phyloP scores from a whole-genome alignment of 1,140 invertebrate species.

The Panulirus ornatus region DNA sequence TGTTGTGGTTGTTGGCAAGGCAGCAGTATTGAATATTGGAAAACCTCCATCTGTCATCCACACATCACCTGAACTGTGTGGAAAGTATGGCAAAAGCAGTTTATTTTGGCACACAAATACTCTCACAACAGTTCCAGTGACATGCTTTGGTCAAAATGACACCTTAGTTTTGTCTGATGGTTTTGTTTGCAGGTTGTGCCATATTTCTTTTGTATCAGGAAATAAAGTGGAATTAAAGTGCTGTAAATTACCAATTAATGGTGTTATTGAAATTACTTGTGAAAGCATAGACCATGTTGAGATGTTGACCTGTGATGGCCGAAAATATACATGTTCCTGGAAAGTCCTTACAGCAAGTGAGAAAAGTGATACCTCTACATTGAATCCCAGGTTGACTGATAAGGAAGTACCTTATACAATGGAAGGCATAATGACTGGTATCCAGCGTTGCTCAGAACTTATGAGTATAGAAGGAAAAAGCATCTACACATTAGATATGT shows the following conservation, averaged over 20 bases:
- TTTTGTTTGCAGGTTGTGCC: background rate
- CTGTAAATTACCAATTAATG: background rate
- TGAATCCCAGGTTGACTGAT: background rate
- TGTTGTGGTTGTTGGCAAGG: constrained; percentile 8
- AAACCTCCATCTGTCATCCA: background rate
- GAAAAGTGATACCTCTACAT: background rate
- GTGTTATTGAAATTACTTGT: constrained; percentile 16
- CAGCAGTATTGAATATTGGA: constrained; percentile 2
- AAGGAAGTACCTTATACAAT: constrained; percentile 19
- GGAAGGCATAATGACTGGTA: constrained; percentile 8
- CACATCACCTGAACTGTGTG: background rate
- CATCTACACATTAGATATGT: constrained; percentile 5
- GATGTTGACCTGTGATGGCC: constrained; percentile 22
- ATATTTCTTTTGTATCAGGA: background rate
- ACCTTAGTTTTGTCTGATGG: constrained; percentile 29
- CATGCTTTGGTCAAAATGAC: constrained; percentile 23
- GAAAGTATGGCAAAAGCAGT: background rate
- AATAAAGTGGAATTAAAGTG: background rate
- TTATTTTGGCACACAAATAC: background rate
- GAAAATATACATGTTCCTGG: constrained; percentile 2
- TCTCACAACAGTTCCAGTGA: constrained; percentile 1
- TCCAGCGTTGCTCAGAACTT: constrained; percentile 9
- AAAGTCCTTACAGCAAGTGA: background rate
- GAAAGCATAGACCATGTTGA: background rate
- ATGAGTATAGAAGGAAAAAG: constrained; percentile 12